phyloP scores from a whole-genome alignment of 2,113 vertebrate species.

The Uropsilus gracilis region DNA sequence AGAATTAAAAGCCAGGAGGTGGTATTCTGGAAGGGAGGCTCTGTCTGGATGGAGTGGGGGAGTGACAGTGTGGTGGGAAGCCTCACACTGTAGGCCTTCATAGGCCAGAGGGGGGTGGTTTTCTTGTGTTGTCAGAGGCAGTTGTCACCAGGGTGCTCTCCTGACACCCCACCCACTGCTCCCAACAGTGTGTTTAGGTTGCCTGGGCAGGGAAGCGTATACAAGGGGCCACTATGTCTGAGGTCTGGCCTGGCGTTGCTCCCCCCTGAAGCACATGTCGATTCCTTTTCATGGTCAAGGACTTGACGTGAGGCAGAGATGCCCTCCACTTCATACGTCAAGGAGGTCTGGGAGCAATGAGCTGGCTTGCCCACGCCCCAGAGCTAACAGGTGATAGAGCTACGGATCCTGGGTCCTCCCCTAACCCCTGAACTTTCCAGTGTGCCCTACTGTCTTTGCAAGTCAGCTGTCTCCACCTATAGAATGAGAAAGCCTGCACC shows the following conservation, averaged over 20 bases:
- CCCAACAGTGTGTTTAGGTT: not conserved
- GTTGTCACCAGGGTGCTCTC: not conserved
- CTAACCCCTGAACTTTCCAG: not conserved
- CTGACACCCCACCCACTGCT: not conserved
- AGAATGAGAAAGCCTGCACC: not conserved
- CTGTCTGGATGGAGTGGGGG: not conserved
- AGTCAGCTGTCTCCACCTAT: not conserved
- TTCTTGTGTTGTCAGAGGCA: not conserved
- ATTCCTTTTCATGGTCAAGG: not conserved
- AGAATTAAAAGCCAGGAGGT: not conserved
- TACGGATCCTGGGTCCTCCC: not conserved
- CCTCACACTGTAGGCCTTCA: no score
- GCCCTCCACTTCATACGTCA: not conserved
- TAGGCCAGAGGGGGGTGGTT: not conserved
- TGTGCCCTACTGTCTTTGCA: not conserved
- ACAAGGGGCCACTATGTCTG: not conserved
- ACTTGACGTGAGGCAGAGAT: not conserved
- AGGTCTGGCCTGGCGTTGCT: not conserved
- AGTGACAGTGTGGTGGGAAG: not conserved
- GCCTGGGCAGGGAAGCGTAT: not conserved
- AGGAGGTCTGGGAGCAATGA: not conserved
- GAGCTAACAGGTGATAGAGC: not conserved
- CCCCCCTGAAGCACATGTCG: not conserved
- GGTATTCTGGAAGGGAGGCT: not conserved
- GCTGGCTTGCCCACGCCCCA: not conserved